Conservation (phyloP, 2,113 vertebrate species). For the Corydoras sp. region DNA sequence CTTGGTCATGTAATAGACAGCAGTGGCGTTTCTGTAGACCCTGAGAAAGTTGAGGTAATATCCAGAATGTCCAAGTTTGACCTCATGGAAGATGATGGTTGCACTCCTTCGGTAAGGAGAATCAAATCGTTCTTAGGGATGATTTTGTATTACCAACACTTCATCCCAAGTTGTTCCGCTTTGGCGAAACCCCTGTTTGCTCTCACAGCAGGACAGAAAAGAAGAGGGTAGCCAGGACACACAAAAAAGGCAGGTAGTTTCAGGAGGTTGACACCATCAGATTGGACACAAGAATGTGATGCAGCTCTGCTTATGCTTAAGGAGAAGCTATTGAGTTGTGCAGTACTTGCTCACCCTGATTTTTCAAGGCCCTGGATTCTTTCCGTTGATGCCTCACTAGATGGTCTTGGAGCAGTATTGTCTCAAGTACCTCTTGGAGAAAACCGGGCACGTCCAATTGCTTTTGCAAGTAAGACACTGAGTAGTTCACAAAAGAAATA, state of each 20-base stretch:
- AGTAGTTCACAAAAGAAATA: slow-evolving; percentile 2
- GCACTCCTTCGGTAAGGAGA: background rate
- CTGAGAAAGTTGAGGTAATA: background rate
- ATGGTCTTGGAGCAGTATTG: too few relatives aligned
- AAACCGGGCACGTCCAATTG: background rate
- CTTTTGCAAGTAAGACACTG: background rate
- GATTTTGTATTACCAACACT: too few relatives aligned
- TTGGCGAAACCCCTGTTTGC: too few relatives aligned
- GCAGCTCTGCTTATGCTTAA: background rate
- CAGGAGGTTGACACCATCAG: background rate
- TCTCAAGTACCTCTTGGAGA: slow-evolving; percentile 10
- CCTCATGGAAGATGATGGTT: too few relatives aligned
- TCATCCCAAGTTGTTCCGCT: too few relatives aligned
- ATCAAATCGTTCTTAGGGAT: too few relatives aligned
- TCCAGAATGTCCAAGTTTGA: too few relatives aligned
- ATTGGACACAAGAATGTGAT: background rate
- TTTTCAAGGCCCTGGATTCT: slow-evolving; percentile 18
- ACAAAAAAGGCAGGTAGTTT: slow-evolving; percentile 1
- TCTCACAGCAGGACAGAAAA: too few relatives aligned
- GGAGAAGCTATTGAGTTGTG: slow-evolving; percentile 6
- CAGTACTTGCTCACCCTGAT: slow-evolving; percentile 16
- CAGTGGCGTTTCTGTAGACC: slow-evolving; percentile 8
- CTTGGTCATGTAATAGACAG: slow-evolving; percentile 4
- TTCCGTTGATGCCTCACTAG: background rate
- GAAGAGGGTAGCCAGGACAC: background rate